These are phyloP conservation scores for Scarus forsteni DNA, from an alignment of 2,797 vertebrate genomes.

Conservation along the genomic window DNA sequence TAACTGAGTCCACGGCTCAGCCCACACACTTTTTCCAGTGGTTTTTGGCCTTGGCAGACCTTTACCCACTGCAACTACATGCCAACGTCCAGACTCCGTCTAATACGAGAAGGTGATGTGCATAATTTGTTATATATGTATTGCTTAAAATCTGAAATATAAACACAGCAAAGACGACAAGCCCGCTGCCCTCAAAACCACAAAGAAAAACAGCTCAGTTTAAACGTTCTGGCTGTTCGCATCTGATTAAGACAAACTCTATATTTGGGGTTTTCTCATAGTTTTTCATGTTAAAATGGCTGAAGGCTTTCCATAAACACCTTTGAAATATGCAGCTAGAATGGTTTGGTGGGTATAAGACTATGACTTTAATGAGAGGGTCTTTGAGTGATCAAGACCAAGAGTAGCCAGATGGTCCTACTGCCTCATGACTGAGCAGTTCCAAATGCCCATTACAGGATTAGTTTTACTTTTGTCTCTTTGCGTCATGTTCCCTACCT, in stretches of 20 bases:
- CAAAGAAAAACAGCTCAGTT: constrained; percentile 76
- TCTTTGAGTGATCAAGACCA: constrained; percentile 40
- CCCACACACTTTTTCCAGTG: constrained; percentile 83
- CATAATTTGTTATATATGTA: constrained; percentile 84
- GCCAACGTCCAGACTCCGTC: constrained; percentile 75
- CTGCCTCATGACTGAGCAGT: constrained; percentile 29
- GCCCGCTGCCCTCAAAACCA: constrained; percentile 72
- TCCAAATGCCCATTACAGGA: constrained; percentile 56
- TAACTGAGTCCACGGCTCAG: constrained; percentile 71
- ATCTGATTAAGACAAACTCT: constrained; percentile 77
- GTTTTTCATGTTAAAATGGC: constrained; percentile 60
- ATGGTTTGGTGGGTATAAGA: constrained; percentile 60
- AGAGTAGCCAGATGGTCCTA: constrained; percentile 16
- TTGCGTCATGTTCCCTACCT: constrained; percentile 40
- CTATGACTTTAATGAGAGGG: constrained; percentile 57
- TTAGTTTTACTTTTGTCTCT: constrained; percentile 40
- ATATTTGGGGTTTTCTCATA: constrained; percentile 35
- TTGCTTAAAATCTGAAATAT: constrained; percentile 78
- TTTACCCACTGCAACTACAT: constrained; percentile 63
- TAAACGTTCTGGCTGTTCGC: constrained; percentile 65
- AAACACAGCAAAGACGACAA: constrained; percentile 76
- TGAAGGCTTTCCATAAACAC: constrained; percentile 79
- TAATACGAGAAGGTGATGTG: constrained; percentile 83
- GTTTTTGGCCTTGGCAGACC: constrained; percentile 80
- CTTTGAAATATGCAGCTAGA: constrained; percentile 66